A percentile compares a stretch with the other conserved stretches of the same genome.
Conservation (phyloP, 64 coral and sea anemone genomes). For the Orbicella faveolata region DNA sequence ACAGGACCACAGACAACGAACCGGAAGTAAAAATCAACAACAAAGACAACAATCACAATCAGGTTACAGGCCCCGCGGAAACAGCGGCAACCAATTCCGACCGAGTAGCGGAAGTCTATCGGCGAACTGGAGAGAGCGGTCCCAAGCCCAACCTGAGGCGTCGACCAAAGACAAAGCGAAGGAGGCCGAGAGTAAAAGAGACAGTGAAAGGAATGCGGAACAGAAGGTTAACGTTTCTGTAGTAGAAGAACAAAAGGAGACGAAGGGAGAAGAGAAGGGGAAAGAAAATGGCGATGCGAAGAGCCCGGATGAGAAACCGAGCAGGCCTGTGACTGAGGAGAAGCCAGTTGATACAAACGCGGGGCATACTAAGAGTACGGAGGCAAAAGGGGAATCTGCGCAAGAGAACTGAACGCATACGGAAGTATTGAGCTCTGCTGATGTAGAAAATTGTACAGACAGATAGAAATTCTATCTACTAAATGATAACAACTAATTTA, state of each 20-base stretch:
- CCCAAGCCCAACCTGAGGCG: conserved; percentile 11
- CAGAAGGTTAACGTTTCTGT: not conserved
- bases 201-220: conserved; percentile 17
- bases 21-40: conserved; percentile 33
- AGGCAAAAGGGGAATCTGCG: not conserved
- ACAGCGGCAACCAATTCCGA: conserved; percentile 36
- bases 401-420: not conserved
- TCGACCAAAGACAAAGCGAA: not conserved
- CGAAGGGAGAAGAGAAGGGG: not conserved
- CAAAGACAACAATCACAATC: conserved; percentile 35
- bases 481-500: conserved; percentile 17
- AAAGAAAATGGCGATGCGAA: not conserved
- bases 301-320: conserved; percentile 20
- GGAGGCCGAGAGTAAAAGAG: not conserved
- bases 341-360: conserved; percentile 2
- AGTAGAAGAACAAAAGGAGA: conserved; percentile 1
- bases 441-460: conserved; percentile 38
- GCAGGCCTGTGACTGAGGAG: conserved; percentile 5
- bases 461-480: conserved; percentile 12
- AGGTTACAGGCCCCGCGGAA: conserved; percentile 28
- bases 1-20: conserved; percentile 31
- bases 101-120: conserved; percentile 52
- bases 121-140: conserved; percentile 57
- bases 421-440: not conserved
- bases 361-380: not conserved